These are phyloP conservation scores for Heptranchias perlo DNA, from an alignment of 2,113 vertebrate genomes.

Conservation along the genomic window DNA sequence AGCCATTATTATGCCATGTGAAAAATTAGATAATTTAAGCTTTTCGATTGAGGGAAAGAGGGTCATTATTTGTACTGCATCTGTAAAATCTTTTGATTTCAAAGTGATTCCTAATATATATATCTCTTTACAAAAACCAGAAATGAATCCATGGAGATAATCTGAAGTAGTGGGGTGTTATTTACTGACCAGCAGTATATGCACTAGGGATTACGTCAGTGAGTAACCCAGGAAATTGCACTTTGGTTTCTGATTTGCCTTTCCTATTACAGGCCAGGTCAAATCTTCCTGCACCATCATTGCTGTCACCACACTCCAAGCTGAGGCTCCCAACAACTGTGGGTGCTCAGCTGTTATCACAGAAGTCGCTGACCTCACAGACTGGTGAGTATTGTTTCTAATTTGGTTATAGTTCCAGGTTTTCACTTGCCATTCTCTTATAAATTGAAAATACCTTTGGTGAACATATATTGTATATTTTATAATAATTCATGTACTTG, in stretches of 20 bases:
- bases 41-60: neutral
- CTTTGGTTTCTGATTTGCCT: conserved; percentile 55
- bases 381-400: conserved; percentile 58
- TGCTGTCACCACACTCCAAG: conserved; percentile 68
- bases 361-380: conserved; percentile 55
- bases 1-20: neutral
- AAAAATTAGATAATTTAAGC: neutral
- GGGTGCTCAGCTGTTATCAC: conserved; percentile 56
- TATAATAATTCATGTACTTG: neutral
- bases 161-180: neutral
- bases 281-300: conserved; percentile 66
- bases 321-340: conserved; percentile 57
- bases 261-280: conserved; percentile 69
- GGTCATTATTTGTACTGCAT: neutral
- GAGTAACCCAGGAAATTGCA: conserved; percentile 57
- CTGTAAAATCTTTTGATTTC: neutral
- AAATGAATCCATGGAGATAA: neutral
- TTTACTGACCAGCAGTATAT: neutral
- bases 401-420: conserved; percentile 39
- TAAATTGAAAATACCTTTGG: neutral
- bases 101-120: neutral
- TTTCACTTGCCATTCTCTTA: neutral
- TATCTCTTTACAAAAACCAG: neutral
- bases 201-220: conserved; percentile 50
- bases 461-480: neutral